These are phyloP conservation scores for Gymnoscopelus braueri DNA, from an alignment of 2,797 vertebrate genomes.

Conservation along the genomic window DNA sequence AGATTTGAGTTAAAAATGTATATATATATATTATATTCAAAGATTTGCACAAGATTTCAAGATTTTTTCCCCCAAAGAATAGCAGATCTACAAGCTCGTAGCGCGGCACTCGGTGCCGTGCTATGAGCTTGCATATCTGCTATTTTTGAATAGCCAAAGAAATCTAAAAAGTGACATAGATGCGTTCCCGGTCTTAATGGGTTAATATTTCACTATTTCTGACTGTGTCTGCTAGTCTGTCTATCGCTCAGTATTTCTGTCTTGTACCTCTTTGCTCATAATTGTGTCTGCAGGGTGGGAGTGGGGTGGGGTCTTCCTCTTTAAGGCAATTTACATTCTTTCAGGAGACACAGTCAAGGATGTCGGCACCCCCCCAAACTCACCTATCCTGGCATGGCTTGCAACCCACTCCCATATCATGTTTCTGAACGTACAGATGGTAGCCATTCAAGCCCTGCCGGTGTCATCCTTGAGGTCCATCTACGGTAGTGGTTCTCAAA, in stretches of 20 bases:
- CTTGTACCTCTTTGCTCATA: neutral
- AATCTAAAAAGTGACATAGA: too few relatives aligned
- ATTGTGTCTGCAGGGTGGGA: neutral
- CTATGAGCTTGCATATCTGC: too few relatives aligned
- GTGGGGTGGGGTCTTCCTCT: neutral
- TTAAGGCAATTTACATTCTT: slow-evolving; percentile 22
- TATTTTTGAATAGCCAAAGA: too few relatives aligned
- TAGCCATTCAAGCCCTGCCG: slow-evolving; percentile 21
- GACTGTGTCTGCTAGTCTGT: too few relatives aligned
- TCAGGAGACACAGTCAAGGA: slow-evolving; percentile 9
- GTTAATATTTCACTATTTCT: neutral
- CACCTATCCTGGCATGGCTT: neutral
- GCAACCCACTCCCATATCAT: neutral
- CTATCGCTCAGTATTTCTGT: neutral
- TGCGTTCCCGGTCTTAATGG: too few relatives aligned
- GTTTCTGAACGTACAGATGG: slow-evolving; percentile 26
- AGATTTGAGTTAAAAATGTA: too few relatives aligned
- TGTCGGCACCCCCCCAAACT: slow-evolving; percentile 10
- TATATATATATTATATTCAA: too few relatives aligned
- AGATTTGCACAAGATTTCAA: too few relatives aligned
- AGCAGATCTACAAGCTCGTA: too few relatives aligned
- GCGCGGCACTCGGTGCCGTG: too few relatives aligned
- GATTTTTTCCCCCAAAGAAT: too few relatives aligned
- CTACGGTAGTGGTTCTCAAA: neutral
- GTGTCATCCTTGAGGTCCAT: slow-evolving; percentile 9